Percentiles rank a stretch among this genome's conserved stretches.
phyloP scores from a whole-genome alignment of 2,888 invertebrate genomes.

The Hyppa rectilinea region DNA sequence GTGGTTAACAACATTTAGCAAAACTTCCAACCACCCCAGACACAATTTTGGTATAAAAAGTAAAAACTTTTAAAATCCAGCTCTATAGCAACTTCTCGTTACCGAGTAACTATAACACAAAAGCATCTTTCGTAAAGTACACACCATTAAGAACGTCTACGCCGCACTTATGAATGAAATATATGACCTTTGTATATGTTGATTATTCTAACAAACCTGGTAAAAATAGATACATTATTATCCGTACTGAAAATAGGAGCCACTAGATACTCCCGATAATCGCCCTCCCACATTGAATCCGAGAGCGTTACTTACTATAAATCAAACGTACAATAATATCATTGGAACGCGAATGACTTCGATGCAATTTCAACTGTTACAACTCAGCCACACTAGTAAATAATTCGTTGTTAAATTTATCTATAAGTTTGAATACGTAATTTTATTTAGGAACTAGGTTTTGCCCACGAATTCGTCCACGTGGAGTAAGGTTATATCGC shows the following conservation, averaged over 20 bases:
- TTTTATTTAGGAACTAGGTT: no score
- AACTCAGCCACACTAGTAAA: constrained; percentile 52
- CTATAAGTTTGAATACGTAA: background rate
- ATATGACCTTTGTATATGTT: constrained; percentile 65
- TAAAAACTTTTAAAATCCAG: constrained; percentile 17
- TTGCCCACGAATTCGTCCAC: no score
- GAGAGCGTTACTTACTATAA: constrained; percentile 81
- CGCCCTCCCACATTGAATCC: constrained; percentile 81
- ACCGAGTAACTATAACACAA: constrained; percentile 1
- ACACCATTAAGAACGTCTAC: constrained; percentile 43
- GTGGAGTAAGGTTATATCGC: no score
- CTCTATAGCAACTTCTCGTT: constrained; percentile 1
- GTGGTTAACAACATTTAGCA: background rate
- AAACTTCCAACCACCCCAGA: background rate
- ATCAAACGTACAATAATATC: constrained; percentile 86
- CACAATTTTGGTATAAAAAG: constrained; percentile 13
- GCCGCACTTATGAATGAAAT: constrained; percentile 64
- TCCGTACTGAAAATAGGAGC: constrained; percentile 80
- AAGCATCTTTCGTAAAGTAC: constrained; percentile 26
- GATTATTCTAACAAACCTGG: constrained; percentile 66
- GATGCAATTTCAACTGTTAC: constrained; percentile 63
- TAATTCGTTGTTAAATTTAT: constrained; percentile 37
- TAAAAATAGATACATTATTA: constrained; percentile 80
- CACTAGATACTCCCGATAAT: constrained; percentile 81
- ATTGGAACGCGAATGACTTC: constrained; percentile 78